Percentiles rank a stretch among this genome's conserved stretches.
Evolutionary conservation across 1,140 invertebrate genomes (phyloP).

Genomic region (Lepidurus packardi): DNA sequence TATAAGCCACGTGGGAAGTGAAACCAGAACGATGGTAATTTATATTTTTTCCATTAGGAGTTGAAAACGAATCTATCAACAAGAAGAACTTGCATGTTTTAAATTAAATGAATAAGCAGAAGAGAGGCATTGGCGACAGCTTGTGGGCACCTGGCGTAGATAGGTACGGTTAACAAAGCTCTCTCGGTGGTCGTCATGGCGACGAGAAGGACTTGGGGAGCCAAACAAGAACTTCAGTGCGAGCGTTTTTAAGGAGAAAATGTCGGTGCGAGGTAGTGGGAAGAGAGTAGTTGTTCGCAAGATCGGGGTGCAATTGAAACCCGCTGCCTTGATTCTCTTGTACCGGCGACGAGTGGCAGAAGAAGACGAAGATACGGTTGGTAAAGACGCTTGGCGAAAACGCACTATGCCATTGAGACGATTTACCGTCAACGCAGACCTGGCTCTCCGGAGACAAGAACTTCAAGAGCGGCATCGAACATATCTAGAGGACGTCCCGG

Average conservation of each 20-base stretch:
- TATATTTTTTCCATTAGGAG: not conserved
- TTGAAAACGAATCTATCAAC: not conserved
- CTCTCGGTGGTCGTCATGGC: not conserved
- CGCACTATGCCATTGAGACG: conserved; percentile 8
- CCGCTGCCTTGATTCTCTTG: not conserved
- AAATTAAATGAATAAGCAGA: not conserved
- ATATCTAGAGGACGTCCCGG: not conserved
- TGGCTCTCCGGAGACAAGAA: not conserved
- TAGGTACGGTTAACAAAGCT: not conserved
- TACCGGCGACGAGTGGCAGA: not conserved
- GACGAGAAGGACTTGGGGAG: not conserved
- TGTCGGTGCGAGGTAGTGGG: not conserved
- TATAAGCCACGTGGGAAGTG: not conserved
- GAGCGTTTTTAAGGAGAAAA: not conserved
- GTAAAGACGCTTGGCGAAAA: not conserved
- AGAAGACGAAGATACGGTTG: not conserved
- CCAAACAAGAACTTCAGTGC: not conserved
- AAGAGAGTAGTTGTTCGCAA: not conserved
- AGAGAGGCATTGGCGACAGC: not conserved
- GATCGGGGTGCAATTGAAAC: not conserved
- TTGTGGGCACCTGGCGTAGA: not conserved
- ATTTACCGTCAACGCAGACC: conserved; percentile 9
- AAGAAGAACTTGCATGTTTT: not conserved
- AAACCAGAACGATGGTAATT: not conserved
- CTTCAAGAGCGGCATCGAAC: conserved; percentile 15